Evolutionary conservation across 2,888 invertebrate species (phyloP).

Genomic region (Hypena proboscidalis): DNA sequence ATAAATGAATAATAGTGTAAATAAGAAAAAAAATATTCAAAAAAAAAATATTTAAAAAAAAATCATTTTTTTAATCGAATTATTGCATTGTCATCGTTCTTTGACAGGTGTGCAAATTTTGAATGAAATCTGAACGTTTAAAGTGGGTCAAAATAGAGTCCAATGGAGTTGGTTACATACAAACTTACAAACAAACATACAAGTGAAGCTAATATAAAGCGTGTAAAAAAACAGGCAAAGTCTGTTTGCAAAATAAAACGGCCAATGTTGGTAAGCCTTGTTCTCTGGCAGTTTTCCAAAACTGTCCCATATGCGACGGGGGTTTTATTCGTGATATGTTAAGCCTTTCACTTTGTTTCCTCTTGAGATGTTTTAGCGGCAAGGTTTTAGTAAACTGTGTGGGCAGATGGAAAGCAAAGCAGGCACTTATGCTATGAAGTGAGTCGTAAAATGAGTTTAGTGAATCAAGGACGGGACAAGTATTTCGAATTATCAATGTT

Average conservation of each 20-base stretch:
- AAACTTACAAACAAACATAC: too few relatives aligned
- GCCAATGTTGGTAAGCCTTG: conserved; percentile 24
- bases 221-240: conserved; percentile 17
- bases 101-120: too few relatives aligned
- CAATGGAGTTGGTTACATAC: too few relatives aligned
- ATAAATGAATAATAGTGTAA: too few relatives aligned
- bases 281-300: conserved; percentile 40
- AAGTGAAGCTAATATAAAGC: background rate
- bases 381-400: conserved; percentile 14
- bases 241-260: conserved; percentile 31
- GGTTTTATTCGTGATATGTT: conserved; percentile 41
- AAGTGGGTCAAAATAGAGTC: too few relatives aligned
- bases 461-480: background rate
- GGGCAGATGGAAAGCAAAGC: conserved; percentile 8
- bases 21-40: too few relatives aligned
- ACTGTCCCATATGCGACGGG: conserved; percentile 33
- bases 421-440: conserved; percentile 2
- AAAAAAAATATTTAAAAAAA: too few relatives aligned
- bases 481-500: background rate
- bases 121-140: too few relatives aligned
- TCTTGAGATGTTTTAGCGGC: conserved; percentile 18
- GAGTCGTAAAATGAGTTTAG: background rate
- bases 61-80: too few relatives aligned
- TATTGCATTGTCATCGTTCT: too few relatives aligned
- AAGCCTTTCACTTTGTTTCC: conserved; percentile 32